Base-by-base conservation (phyloP, 2,113 vertebrate species). In the Phocoena phocoena region DNA sequence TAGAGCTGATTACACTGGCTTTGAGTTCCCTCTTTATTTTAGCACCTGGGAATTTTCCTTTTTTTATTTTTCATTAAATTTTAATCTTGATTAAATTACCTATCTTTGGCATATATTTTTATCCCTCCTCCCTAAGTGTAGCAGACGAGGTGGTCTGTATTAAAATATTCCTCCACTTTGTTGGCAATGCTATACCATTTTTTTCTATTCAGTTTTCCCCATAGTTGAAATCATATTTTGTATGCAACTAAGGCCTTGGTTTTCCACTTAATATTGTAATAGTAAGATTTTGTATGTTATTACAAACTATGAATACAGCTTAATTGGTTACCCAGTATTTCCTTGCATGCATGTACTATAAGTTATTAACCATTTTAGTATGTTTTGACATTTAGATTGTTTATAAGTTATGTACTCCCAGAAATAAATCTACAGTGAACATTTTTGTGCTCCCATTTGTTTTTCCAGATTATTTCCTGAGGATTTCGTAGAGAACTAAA, bases 221-320 rank as follows among this genome's bases (percentile, higher is more conserved):
- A 55, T 26, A 17, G 15, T 44, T 93, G 44, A 92, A 84, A 70
- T 92, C 1, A 44, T 85, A 36, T 93, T 96, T 90, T 97, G 73
- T 15, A 81, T 71, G 53, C 36, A 84, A 77, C 47, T 50, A 44
- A 93, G 8, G 13, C 20, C 18, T 90, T 97, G 9, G 14, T 73
- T 81, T 76, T 62, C 25, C 25, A 84, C 18, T 76, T 91, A 71
- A 14, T 93, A 77, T 44, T 84, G 65, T 17, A 95, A 60, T 5
- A 82, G 31, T 71, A 73, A 55, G 6, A 62, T 44, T 68, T 88
- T 79, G 55, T 84, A 3, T 53, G 25, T 67, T 92, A 58, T 44
- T 91, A 68, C 5, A 79, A 92, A 83, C 47, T 62, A n/a, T 93
- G 36, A 86, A 5, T 93, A 79, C 5, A 93, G 67, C 18, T 96